These are phyloP conservation scores for Ptilonorhynchus violaceus DNA, from an alignment of 2,113 vertebrate species.

Conservation along the genomic window DNA sequence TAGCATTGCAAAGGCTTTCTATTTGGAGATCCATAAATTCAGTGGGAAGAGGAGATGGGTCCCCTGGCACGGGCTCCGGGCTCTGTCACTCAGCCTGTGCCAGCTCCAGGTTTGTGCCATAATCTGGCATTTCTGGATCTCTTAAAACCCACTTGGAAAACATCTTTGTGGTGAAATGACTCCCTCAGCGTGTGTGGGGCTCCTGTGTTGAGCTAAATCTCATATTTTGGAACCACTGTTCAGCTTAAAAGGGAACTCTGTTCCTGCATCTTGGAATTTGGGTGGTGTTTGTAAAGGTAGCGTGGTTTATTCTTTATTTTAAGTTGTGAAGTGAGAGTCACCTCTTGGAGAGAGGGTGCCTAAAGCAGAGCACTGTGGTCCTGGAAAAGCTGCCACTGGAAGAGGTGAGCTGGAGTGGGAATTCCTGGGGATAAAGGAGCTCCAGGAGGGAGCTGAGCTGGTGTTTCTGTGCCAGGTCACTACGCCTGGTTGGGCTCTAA, in stretches of 20 bases:
- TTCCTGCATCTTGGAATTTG: not conserved
- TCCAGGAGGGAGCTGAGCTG: fast-evolving
- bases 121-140: not conserved
- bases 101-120: not conserved
- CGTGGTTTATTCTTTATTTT: not conserved
- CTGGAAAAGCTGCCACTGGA: not conserved
- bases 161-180: fast-evolving
- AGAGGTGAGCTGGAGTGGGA: not conserved
- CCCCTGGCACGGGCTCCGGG: not conserved
- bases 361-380: not conserved
- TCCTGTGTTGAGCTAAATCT: not conserved
- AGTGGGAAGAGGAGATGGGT: not conserved
- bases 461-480: not conserved
- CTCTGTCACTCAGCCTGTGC: not conserved
- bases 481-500: not conserved
- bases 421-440: not conserved
- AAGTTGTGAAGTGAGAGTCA: not conserved
- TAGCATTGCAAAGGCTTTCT: not conserved
- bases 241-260: not conserved
- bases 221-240: fast-evolving
- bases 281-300: fast-evolving
- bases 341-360: not conserved
- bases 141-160: not conserved
- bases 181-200: fast-evolving
- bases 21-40: not conserved